Base-by-base conservation (phyloP, 2,797 vertebrate species). In the Microctenopoma lineatum region DNA sequence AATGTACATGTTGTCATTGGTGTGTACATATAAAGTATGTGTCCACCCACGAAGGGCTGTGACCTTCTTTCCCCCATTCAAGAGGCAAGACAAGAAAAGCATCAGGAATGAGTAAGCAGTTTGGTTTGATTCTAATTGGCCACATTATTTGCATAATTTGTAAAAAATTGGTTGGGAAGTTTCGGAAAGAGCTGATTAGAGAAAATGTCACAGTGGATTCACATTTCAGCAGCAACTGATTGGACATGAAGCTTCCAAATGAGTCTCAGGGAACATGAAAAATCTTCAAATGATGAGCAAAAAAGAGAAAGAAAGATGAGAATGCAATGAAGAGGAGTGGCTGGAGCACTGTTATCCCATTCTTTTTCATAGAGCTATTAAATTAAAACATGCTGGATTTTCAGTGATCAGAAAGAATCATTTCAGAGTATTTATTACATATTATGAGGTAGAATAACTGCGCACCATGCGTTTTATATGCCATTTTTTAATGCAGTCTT, bases 71-170 rank as follows among this genome's bases (percentile, higher is more conserved):
- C 71, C 26, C 51, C n/a, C 60, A 29, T 2, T 74, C 48, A 10
- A 32, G n/a, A 53, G 13, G 27, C 4, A 38, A 65, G 57, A 25
- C 58, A 44, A 70, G 70, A 57, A 51, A 55, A 10, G 7, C 15
- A 26, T n/a, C 46, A 29, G 16, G 47, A 65, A 42, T 41, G 41
- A 66, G 38, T 53, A 44, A 29, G 41, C 42, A 26, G 42, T 67
- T 45, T 7, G 51, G 67, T 65, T 82, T 79, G 83, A 86, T 68
- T 83, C 74, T 77, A 86, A 87, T 73, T 72, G 82, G 57, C 60
- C 65, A 11, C 55, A 56, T 74, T 86, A 79, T 91, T 88, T 90
- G 79, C 88, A 89, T 90, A 89, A 90, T 84, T 71, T 84, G 39
- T 54, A 58, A 39, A 61, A 66, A 56, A 69, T 21, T 48, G 47